These are phyloP conservation scores for Aricia agestis DNA, from an alignment of 1,140 invertebrate genomes.

Conservation along the genomic window DNA sequence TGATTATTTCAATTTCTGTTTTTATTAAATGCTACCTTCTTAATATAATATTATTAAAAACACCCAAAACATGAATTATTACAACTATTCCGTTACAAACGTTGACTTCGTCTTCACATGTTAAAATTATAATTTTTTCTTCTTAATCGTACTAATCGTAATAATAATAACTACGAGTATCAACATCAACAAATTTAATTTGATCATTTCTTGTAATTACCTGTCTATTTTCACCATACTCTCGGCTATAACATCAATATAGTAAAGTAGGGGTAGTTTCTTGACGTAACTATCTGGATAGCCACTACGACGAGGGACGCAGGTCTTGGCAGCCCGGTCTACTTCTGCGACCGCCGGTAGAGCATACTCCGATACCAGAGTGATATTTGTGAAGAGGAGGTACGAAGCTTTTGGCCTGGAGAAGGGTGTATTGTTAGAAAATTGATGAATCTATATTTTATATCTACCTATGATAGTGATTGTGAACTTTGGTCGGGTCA, in stretches of 20 bases:
- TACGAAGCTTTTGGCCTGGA: constrained; percentile 51
- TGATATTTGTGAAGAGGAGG: constrained; percentile 77
- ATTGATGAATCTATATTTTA: too few species aligned
- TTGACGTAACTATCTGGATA: constrained; percentile 72
- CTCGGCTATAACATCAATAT: constrained; percentile 77
- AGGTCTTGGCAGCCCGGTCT: constrained; percentile 54
- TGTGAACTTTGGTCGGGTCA: too few species aligned
- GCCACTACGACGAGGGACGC: constrained; percentile 73
- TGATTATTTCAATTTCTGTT: neutral
- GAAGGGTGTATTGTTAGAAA: neutral
- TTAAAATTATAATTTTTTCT: too few species aligned
- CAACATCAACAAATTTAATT: too few species aligned
- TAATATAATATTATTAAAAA: too few species aligned
- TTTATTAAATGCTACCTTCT: too few species aligned
- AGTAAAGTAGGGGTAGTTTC: constrained; percentile 69
- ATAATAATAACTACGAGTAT: too few species aligned
- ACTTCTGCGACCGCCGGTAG: constrained; percentile 74
- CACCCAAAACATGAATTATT: too few species aligned
- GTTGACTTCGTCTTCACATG: too few species aligned
- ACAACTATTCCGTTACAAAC: too few species aligned
- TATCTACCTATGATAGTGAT: constrained; percentile 5
- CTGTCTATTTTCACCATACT: constrained; percentile 76
- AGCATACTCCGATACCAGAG: constrained; percentile 81
- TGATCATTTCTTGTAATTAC: constrained; percentile 37
- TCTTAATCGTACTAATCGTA: too few species aligned